Percentiles rank a stretch among this genome's conserved stretches.
Evolutionary conservation across 64 coral and sea anemone genomes (phyloP).

Genomic region (Stylophora pistillata): DNA sequence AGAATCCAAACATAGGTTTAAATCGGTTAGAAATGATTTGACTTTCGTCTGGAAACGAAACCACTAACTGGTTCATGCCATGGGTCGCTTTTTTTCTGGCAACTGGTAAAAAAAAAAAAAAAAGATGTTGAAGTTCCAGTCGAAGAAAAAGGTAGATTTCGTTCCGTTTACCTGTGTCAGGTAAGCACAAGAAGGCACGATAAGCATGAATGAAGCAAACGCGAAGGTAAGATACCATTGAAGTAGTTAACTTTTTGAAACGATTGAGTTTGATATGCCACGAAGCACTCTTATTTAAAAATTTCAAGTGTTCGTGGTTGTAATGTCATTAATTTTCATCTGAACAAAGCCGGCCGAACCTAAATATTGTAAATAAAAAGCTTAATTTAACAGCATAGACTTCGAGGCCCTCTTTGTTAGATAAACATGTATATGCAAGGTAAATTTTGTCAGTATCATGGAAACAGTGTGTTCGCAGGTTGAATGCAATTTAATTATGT

Average conservation of each 20-base stretch:
- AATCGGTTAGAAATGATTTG: background rate
- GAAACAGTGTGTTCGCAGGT: background rate
- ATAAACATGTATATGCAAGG: background rate
- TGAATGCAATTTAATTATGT: slow-evolving; percentile 16
- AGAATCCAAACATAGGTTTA: background rate
- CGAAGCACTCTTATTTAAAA: background rate
- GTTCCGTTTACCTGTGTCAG: background rate
- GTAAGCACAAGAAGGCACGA: background rate
- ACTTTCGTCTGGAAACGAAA: background rate
- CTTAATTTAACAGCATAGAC: background rate
- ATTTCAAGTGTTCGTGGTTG: background rate
- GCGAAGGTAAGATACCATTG: background rate
- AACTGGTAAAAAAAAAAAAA: background rate
- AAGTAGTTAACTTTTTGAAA: too few relatives aligned
- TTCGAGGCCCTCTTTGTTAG: background rate
- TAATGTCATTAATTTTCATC: too few relatives aligned
- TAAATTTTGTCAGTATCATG: background rate
- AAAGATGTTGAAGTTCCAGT: background rate
- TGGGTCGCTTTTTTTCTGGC: background rate
- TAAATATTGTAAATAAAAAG: background rate
- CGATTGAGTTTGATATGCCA: background rate
- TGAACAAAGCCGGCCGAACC: too few relatives aligned
- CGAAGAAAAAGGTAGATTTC: background rate
- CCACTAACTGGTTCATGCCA: background rate
- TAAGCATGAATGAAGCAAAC: background rate